phyloP scores from a whole-genome alignment of 2,888 invertebrate species.

The Tromatobia lineatoria region DNA sequence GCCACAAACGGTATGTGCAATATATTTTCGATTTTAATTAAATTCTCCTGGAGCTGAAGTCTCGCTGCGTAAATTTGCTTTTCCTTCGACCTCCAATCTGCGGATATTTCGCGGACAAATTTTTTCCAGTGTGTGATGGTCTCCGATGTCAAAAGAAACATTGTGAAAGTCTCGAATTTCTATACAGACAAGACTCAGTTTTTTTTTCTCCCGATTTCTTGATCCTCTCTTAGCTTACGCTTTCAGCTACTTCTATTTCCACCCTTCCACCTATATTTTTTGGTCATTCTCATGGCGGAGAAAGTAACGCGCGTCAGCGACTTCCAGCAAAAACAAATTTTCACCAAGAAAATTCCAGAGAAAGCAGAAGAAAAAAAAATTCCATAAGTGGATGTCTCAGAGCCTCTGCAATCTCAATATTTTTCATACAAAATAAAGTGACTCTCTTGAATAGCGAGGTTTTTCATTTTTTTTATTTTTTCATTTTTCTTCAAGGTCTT shows the following conservation, averaged over 20 bases:
- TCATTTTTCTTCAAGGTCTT: neutral
- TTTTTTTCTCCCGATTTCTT: slow-evolving; percentile 9
- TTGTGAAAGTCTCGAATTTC: slow-evolving; percentile 17
- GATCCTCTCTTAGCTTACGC: neutral
- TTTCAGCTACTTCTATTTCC: slow-evolving; percentile 1
- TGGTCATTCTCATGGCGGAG: neutral
- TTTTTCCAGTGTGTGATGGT: neutral
- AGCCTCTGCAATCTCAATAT: neutral
- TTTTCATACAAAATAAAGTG: neutral
- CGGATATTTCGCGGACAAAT: neutral
- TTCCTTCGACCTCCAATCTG: slow-evolving; percentile 5
- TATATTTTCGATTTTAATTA: slow-evolving; percentile 5
- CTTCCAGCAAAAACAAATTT: slow-evolving; percentile 36
- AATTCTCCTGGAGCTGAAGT: neutral
- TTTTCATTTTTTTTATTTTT: neutral
- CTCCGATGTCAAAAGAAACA: neutral
- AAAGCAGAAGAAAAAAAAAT: neutral
- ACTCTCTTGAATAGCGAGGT: neutral
- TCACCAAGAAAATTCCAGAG: neutral
- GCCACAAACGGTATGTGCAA: neutral
- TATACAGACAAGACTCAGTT: slow-evolving; percentile 5
- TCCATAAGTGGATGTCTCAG: neutral
- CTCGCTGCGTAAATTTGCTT: slow-evolving; percentile 12
- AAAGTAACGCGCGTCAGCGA: slow-evolving; percentile 27
- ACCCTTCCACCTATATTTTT: neutral